Evolutionary conservation across 2,888 invertebrate genomes (phyloP), one percentile per base, ranked within the genome.

Genomic region (Cybosia mesomella): DNA sequence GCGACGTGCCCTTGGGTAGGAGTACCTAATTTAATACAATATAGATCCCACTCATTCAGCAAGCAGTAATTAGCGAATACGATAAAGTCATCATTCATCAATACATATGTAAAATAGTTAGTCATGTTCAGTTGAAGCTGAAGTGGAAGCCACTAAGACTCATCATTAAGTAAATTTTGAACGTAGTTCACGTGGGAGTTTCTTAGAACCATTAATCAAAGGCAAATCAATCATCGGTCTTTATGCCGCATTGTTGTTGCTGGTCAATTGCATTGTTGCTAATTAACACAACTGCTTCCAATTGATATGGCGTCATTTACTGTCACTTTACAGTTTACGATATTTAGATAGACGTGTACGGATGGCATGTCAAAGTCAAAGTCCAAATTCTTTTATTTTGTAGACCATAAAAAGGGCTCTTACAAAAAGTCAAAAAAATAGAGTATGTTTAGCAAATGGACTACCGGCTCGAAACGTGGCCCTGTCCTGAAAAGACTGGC

Each of bases 161-260:
- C 66, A 81, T 58, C 73, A 73, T 64, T 81, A 82, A 85, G 83
- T 84, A 80, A 85, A 85, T 83, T 87, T 83, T 81, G 83, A 85
- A 81, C 75, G 73, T 72, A 81, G 79, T 78, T 80, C 80, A 75
- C 71, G 78, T 77, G 76, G 77, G 82, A 79, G 82, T 77, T 67
- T 63, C 75, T 79, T 69, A 73, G 60, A 74, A 71, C 84, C 87
- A 86, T 89, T 87, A 86, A 88, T 89, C 86, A 88, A 84, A 39
- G 49, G 70, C 64, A 59, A 76, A 79, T 81, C 79, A 81, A 81
- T 79, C 74, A 83, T 80, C 68, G 68, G 61, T 58, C 60, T 67
- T 71, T 57, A 69, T 66, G 49, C 72, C 59, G 68, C 72, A 68
- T 73, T 75, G 80, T 43, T 59, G 21, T 54, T 22, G 21, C 39